Conservation (phyloP, 1,140 invertebrate genomes). For the Vanessa atalanta region DNA sequence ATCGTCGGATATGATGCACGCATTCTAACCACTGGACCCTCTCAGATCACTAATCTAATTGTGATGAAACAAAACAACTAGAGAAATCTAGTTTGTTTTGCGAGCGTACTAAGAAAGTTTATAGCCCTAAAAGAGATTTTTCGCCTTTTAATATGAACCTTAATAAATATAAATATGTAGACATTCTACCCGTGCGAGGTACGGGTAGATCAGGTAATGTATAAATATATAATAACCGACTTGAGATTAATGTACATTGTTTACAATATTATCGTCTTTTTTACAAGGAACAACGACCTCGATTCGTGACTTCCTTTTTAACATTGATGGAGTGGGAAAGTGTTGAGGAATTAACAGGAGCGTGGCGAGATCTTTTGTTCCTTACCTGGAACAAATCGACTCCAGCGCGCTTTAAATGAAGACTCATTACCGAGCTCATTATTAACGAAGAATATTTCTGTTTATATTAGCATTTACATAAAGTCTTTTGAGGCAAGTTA, state of each 20-base stretch:
- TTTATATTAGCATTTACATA: constrained; percentile 42
- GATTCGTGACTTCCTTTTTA: constrained; percentile 76
- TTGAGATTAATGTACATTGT: background rate
- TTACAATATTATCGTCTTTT: constrained; percentile 15
- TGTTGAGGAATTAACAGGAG: constrained; percentile 66
- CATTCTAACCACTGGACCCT: too few species aligned
- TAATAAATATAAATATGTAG: too few species aligned
- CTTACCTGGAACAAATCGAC: constrained; percentile 56
- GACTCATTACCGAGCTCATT: constrained; percentile 56
- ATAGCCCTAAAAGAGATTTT: too few species aligned
- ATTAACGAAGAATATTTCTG: constrained; percentile 57
- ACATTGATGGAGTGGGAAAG: constrained; percentile 65
- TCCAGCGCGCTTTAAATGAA: constrained; percentile 41
- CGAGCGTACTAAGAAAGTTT: too few species aligned
- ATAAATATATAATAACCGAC: background rate
- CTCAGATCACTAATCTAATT: too few species aligned
- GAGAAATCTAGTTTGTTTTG: too few species aligned
- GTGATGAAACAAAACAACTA: too few species aligned
- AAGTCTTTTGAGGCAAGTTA: background rate
- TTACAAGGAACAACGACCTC: constrained; percentile 59
- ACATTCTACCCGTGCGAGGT: too few species aligned
- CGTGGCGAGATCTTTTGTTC: constrained; percentile 67
- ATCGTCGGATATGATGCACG: too few species aligned
- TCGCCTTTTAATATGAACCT: too few species aligned
- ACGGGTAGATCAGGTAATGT: too few species aligned